These are phyloP conservation scores for Lasioglossum baleicum DNA, from an alignment of 1,140 invertebrate species.

Conservation along the genomic window DNA sequence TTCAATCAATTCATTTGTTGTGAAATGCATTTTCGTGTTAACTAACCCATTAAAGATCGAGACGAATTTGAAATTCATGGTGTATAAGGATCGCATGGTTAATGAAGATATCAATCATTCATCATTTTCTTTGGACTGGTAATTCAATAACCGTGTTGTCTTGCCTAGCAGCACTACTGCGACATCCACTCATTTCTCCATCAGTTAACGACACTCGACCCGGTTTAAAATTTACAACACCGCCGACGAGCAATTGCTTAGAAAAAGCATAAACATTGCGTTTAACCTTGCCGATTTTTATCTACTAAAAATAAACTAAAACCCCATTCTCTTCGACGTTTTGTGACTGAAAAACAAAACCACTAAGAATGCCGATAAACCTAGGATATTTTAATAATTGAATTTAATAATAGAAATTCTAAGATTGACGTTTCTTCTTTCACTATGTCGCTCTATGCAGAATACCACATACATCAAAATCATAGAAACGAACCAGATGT, in stretches of 20 bases:
- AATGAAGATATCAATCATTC: background rate
- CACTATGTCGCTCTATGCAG: too few species aligned
- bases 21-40: too few species aligned
- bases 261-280: background rate
- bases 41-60: too few species aligned
- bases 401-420: too few species aligned
- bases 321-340: background rate
- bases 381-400: too few species aligned
- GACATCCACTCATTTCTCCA: constrained; percentile 3
- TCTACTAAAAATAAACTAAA: background rate
- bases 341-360: too few species aligned
- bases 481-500: too few species aligned
- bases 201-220: constrained; percentile 5
- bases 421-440: too few species aligned
- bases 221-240: constrained; percentile 2
- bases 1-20: too few species aligned
- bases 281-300: background rate
- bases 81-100: background rate
- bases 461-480: too few species aligned
- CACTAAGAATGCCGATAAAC: too few species aligned
- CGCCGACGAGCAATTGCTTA: background rate
- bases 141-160: background rate
- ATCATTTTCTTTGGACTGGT: background rate
- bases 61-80: too few species aligned
- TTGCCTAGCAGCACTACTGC: background rate